Percentiles rank a stretch among this genome's conserved stretches.
Evolutionary conservation across 2,797 vertebrate species (phyloP).

Genomic region (Coracias cyanogaster): DNA sequence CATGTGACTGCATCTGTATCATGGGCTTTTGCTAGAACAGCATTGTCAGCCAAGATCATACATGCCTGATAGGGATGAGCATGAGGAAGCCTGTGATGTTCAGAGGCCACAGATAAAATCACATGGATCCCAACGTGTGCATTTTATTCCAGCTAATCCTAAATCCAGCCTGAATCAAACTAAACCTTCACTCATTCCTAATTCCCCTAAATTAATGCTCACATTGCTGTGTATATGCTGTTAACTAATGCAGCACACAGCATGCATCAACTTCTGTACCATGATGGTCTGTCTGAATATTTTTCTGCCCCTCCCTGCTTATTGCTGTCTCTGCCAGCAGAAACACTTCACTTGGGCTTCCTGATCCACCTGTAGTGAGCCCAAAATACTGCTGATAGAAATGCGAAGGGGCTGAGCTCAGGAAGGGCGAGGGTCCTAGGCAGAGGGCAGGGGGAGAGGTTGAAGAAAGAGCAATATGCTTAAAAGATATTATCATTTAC

Average conservation of each 20-base stretch:
- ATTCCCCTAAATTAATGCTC: conserved; percentile 9
- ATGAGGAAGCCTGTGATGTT: neutral
- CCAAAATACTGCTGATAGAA: neutral
- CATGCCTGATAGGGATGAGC: fast-evolving
- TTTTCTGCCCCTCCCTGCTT: neutral
- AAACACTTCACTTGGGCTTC: neutral
- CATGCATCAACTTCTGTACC: neutral
- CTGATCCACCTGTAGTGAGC: neutral
- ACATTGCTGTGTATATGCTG: neutral
- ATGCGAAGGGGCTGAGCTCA: neutral
- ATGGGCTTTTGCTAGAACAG: neutral
- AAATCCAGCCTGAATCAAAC: neutral
- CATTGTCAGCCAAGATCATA: fast-evolving
- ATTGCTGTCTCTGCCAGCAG: neutral
- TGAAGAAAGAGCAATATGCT: neutral
- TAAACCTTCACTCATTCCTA: neutral
- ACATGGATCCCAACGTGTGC: neutral
- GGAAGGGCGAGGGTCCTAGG: neutral
- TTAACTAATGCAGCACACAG: neutral
- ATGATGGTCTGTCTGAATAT: neutral
- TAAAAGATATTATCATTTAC: neutral
- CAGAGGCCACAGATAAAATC: neutral
- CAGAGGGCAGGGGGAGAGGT: neutral
- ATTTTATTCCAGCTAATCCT: neutral
- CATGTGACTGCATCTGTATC: neutral